Conservation (phyloP, 2,888 invertebrate species). For the Protophormia terraenovae region DNA sequence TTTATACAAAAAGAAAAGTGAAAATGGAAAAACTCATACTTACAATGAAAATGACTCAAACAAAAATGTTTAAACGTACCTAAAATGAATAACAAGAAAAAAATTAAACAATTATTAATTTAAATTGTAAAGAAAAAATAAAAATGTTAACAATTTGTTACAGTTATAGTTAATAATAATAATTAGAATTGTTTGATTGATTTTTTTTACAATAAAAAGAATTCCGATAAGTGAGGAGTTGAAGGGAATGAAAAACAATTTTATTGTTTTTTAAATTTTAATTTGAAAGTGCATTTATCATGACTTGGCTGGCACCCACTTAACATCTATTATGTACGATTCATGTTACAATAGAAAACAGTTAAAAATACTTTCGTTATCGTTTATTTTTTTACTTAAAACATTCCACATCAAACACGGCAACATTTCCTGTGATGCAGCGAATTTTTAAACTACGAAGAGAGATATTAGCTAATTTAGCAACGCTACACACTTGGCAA, state of each 20-base stretch:
- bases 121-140: neutral
- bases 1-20: conserved; percentile 54
- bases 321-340: neutral
- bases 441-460: too few relatives aligned
- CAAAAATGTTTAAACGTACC: conserved; percentile 38
- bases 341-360: conserved; percentile 15
- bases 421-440: neutral
- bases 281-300: conserved; percentile 32
- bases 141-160: conserved; percentile 46
- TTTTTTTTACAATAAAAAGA: conserved; percentile 5
- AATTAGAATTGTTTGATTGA: conserved; percentile 29
- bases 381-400: neutral
- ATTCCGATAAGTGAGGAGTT: neutral
- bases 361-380: conserved; percentile 45
- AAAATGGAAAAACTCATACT: conserved; percentile 54
- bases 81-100: conserved; percentile 53
- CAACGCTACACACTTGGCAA: too few relatives aligned
- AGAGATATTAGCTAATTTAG: too few relatives aligned
- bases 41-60: conserved; percentile 32
- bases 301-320: neutral
- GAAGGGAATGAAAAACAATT: neutral
- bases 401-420: too few relatives aligned
- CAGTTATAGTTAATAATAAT: neutral
- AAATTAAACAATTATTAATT: conserved; percentile 31
- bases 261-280: neutral